These are phyloP conservation scores for Butorides virescens DNA, from an alignment of 2,113 vertebrate species.

Conservation along the genomic window DNA sequence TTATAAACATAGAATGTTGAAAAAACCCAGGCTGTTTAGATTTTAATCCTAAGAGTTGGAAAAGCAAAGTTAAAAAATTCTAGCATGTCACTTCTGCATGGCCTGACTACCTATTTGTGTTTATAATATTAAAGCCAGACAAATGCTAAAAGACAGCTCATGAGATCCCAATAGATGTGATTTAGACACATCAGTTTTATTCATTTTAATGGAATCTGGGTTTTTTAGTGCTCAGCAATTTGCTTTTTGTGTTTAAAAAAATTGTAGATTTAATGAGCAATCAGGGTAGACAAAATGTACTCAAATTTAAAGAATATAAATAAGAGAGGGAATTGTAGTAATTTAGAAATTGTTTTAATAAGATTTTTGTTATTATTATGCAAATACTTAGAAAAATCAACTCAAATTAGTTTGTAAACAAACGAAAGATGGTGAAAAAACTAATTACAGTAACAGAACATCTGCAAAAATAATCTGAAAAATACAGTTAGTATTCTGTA, in stretches of 20 bases:
- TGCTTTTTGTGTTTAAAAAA: constrained; percentile 8
- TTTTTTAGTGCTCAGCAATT: not conserved
- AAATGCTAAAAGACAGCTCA: not conserved
- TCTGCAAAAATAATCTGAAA: not conserved
- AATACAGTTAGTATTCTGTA: not conserved
- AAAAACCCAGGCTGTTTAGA: not conserved
- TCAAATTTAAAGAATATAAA: constrained; percentile 6
- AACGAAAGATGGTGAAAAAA: not conserved
- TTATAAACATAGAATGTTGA: not conserved
- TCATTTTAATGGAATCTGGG: not conserved
- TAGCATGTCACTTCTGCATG: not conserved
- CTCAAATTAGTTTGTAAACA: not conserved
- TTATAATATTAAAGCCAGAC: not conserved
- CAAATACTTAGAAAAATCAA: constrained; percentile 3
- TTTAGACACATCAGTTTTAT: not conserved
- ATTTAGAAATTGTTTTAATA: constrained; percentile 20
- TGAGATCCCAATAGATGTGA: not conserved
- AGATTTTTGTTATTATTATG: constrained; percentile 16
- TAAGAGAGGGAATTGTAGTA: not conserved
- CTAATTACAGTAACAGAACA: not conserved
- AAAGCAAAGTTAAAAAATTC: not conserved
- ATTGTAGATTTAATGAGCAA: constrained; percentile 20
- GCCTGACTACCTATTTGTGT: not conserved
- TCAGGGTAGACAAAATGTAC: not conserved
- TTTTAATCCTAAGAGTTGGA: not conserved